Evolutionary conservation across 2,888 invertebrate species (phyloP), one percentile per base, ranked within the genome.

Genomic region (Apamea anceps): DNA sequence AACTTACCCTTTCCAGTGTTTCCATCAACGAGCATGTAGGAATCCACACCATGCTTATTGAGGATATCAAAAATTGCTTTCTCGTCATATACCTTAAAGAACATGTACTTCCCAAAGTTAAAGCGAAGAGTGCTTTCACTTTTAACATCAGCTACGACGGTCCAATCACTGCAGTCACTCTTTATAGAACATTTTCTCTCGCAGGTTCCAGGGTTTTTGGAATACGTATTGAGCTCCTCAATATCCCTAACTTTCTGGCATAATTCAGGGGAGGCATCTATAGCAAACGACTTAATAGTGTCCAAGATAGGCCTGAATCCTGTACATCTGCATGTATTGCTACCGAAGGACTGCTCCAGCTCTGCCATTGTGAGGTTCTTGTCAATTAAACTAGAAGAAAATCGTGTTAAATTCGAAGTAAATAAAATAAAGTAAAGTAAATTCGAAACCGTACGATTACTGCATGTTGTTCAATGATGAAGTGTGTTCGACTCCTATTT

Each of bases 251-350:
- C 95, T 84, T 85, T 91, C 45, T 97, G 94, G 2, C 94, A 94
- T 15, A 98, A 93, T 73, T 96, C 91, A n/a, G 97, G 95, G 12
- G 97, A 95, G 12, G 97, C 97, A 90, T 98, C 98, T 0, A 92
- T 93, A 0, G 98, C 98, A 85, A 98, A 98, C 0, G 98, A 97
- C 91, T 98, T 98, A 94, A 98, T 98, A 2, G 98, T 97, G 91
- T 98, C 98, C 81, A 98, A 91, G 81, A 98, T 98, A 0, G 98
- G 98, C 1, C 98, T 96, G 92, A 98, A 98, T 0, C 98, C 98
- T 0, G 98, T 98, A 90, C 98, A 98, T 15, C 98, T 97, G 85
- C 98, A 98, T 8, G 98, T 98, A 90, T 98, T 98, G 80, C 98
- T 97, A 48, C 98, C 98, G 85, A 98, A 98, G 0, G 98, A 97